A percentile compares a stretch with the other conserved stretches of the same genome.
phyloP scores from a whole-genome alignment of 2,797 vertebrate genomes.

The Decapterus maruadsi region DNA sequence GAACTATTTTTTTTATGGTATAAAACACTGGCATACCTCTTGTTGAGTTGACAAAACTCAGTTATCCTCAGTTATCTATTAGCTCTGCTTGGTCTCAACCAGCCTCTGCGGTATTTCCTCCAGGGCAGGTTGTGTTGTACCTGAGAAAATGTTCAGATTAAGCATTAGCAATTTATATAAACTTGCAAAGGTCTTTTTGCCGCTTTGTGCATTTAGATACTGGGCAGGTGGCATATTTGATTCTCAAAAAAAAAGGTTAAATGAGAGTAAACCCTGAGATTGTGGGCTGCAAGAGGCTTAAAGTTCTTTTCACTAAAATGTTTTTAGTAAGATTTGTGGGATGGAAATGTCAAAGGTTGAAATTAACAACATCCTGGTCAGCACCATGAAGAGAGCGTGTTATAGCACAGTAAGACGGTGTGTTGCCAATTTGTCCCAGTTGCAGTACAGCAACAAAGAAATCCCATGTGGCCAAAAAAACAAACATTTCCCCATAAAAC shows the following conservation, averaged over 20 bases:
- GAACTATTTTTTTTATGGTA: background rate
- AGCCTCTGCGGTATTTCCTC: background rate
- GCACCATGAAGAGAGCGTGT: background rate
- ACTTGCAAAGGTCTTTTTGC: too few species aligned
- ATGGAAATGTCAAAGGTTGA: background rate
- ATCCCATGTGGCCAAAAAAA: background rate
- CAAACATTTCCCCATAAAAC: slow-evolving; percentile 22
- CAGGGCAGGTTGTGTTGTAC: too few species aligned
- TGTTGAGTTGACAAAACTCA: background rate
- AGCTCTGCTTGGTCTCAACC: background rate
- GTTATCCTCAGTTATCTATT: too few species aligned
- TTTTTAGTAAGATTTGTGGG: background rate
- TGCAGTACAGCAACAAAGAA: background rate
- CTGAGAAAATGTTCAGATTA: too few species aligned
- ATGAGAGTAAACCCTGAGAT: background rate
- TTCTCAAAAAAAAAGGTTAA: too few species aligned
- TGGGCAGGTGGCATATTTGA: too few species aligned
- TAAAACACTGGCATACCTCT: background rate
- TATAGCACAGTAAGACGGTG: background rate
- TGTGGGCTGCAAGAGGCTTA: background rate
- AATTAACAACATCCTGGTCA: slow-evolving; percentile 1
- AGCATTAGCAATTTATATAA: too few species aligned
- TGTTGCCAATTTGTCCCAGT: slow-evolving; percentile 1
- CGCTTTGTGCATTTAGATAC: too few species aligned
- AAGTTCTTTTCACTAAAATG: background rate